Conservation (phyloP, 35 echinoderm and acorn worm genomes). For the Lytechinus variegatus region DNA sequence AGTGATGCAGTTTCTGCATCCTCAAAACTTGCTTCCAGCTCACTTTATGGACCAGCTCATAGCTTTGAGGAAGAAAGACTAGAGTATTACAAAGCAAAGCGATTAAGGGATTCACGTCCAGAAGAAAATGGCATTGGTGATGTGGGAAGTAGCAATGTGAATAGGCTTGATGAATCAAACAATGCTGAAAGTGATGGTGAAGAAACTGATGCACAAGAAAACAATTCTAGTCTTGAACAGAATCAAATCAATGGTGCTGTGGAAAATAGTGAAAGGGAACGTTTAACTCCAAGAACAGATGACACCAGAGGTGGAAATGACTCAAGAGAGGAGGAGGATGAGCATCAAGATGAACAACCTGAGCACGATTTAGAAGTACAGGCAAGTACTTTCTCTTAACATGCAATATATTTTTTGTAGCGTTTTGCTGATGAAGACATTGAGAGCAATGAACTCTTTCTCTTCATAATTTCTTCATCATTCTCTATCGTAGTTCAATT, state of each 20-base stretch:
- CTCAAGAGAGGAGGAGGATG: neutral
- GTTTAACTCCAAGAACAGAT: neutral
- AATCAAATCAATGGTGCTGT: neutral
- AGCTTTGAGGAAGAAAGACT: conserved; percentile 22
- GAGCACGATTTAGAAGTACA: neutral
- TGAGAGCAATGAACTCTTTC: no score
- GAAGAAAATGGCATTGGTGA: conserved; percentile 26
- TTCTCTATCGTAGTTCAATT: no score
- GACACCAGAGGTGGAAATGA: neutral
- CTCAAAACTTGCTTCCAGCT: neutral
- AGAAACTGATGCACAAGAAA: neutral
- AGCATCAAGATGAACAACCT: neutral
- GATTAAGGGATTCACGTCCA: neutral
- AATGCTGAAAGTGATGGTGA: neutral
- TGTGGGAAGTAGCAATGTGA: conserved; percentile 39
- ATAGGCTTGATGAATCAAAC: neutral
- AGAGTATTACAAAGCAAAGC: neutral
- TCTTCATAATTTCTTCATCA: no score
- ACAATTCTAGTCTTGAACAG: neutral
- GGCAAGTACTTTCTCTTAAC: neutral
- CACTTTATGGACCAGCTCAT: neutral
- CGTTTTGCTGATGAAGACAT: no score
- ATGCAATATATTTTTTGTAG: no score
- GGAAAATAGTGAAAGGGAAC: neutral
- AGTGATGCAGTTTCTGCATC: neutral